Percentiles rank a stretch among this genome's conserved stretches.
phyloP scores from a whole-genome alignment of 1,140 invertebrate species.

The Trigoniulus corallinus region DNA sequence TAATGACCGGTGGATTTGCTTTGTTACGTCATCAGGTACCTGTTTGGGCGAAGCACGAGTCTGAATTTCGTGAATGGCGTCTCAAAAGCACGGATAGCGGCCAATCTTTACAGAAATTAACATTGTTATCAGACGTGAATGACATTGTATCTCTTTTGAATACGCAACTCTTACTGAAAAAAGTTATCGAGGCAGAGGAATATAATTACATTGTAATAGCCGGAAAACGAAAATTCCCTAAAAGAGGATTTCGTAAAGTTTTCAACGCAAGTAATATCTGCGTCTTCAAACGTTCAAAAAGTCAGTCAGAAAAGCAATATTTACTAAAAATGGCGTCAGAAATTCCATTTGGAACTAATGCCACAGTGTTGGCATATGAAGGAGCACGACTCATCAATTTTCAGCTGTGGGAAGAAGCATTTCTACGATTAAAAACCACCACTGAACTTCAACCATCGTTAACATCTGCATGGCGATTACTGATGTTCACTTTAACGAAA shows the following conservation, averaged over 20 bases:
- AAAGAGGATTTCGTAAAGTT: slow-evolving; percentile 15
- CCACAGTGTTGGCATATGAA: slow-evolving; percentile 19
- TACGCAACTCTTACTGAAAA: slow-evolving; percentile 16
- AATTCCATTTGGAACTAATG: slow-evolving; percentile 15
- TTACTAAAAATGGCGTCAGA: slow-evolving; percentile 8
- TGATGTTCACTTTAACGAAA: background rate
- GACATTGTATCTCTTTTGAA: slow-evolving; percentile 19
- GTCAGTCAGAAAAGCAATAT: slow-evolving; percentile 8
- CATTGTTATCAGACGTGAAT: slow-evolving; percentile 9
- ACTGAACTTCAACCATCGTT: slow-evolving; percentile 4
- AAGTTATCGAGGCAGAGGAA: slow-evolving; percentile 14
- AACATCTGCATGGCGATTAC: slow-evolving; percentile 5
- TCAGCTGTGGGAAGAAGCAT: slow-evolving; percentile 13
- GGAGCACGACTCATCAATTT: slow-evolving; percentile 15
- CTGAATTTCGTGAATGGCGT: slow-evolving; percentile 21
- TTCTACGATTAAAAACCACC: slow-evolving; percentile 12
- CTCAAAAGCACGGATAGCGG: slow-evolving; percentile 12
- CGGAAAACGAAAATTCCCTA: slow-evolving; percentile 12
- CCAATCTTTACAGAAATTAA: background rate
- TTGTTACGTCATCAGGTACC: slow-evolving; percentile 19
- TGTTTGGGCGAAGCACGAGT: slow-evolving; percentile 17
- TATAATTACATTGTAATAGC: slow-evolving; percentile 22
- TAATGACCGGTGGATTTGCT: slow-evolving; percentile 19
- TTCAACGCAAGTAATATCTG: slow-evolving; percentile 12
- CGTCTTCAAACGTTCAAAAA: slow-evolving; percentile 14